Percentiles rank a stretch among this genome's conserved stretches.
Evolutionary conservation across 2,888 invertebrate species (phyloP).

Genomic region (Thalpophila matura): DNA sequence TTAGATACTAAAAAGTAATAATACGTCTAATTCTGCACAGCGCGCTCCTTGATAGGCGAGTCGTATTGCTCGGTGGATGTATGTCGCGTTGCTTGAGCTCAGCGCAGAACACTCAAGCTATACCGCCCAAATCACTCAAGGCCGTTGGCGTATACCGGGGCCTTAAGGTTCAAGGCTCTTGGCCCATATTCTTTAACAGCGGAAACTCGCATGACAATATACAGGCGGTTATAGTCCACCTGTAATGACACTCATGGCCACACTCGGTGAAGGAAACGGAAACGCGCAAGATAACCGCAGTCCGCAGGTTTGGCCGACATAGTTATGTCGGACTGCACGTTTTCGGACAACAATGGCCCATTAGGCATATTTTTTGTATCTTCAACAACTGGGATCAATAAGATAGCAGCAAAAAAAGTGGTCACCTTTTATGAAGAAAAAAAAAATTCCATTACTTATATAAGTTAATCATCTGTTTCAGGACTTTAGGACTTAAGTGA

Average conservation of each 20-base stretch:
- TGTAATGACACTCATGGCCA: slow-evolving; percentile 42
- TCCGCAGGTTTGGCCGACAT: slow-evolving; percentile 45
- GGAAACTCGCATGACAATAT: slow-evolving; percentile 71
- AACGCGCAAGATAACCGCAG: slow-evolving; percentile 60
- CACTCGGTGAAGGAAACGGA: slow-evolving; percentile 57
- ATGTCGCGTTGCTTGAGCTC: no score
- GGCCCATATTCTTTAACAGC: slow-evolving; percentile 74
- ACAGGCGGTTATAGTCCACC: slow-evolving; percentile 17
- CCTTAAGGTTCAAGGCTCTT: no score
- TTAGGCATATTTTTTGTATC: slow-evolving; percentile 50
- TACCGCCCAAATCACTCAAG: no score
- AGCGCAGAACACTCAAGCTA: no score
- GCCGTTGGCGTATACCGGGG: no score
- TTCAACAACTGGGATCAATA: slow-evolving; percentile 10
- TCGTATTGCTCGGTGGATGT: no score
- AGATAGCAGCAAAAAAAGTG: slow-evolving; percentile 2
- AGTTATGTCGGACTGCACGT: slow-evolving; percentile 32
- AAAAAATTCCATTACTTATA: background rate
- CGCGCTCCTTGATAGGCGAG: no score
- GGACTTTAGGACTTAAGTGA: background rate
- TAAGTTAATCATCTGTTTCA: background rate
- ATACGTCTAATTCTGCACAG: no score
- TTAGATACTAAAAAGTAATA: no score
- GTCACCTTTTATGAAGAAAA: background rate
- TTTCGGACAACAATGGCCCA: slow-evolving; percentile 63